A percentile compares a stretch with the other conserved stretches of the same genome.
Evolutionary conservation across 2,797 vertebrate species (phyloP).

Genomic region (Ceyx erithaca): DNA sequence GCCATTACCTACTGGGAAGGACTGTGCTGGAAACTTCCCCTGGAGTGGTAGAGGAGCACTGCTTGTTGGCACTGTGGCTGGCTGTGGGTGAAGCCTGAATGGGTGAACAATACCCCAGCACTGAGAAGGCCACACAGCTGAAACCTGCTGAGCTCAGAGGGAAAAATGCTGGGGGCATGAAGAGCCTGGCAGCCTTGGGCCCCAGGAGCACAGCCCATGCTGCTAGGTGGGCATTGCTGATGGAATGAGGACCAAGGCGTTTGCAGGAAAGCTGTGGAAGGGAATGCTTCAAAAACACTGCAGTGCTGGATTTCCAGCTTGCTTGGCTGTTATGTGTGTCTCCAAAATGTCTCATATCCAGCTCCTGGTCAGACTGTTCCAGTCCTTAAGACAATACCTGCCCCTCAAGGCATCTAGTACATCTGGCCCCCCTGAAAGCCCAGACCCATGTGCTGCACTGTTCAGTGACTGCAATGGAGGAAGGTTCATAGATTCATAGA

Average conservation of each 20-base stretch:
- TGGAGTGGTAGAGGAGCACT: not conserved
- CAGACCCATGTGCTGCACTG: not conserved
- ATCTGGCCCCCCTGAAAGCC: not conserved
- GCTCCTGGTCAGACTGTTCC: not conserved
- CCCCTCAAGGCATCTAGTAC: not conserved
- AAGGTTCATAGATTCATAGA: not conserved
- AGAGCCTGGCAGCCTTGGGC: not conserved
- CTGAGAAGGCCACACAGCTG: not conserved
- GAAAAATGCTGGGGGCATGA: not conserved
- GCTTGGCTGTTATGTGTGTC: not conserved
- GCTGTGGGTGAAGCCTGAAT: not conserved
- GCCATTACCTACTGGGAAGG: not conserved
- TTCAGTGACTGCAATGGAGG: not conserved
- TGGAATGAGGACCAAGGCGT: not conserved
- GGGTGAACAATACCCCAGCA: not conserved
- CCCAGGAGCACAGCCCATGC: not conserved
- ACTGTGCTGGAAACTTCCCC: not conserved
- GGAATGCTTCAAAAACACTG: not conserved
- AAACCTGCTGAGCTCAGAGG: not conserved
- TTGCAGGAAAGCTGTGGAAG: not conserved
- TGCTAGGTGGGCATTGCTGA: not conserved
- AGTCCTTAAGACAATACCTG: not conserved
- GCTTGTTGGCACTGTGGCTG: not conserved
- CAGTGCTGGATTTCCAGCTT: not conserved
- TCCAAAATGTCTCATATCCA: not conserved